A percentile compares a stretch with the other conserved stretches of the same genome.
phyloP scores from a whole-genome alignment of 2,113 vertebrate genomes.

The Chunga burmeisteri region DNA sequence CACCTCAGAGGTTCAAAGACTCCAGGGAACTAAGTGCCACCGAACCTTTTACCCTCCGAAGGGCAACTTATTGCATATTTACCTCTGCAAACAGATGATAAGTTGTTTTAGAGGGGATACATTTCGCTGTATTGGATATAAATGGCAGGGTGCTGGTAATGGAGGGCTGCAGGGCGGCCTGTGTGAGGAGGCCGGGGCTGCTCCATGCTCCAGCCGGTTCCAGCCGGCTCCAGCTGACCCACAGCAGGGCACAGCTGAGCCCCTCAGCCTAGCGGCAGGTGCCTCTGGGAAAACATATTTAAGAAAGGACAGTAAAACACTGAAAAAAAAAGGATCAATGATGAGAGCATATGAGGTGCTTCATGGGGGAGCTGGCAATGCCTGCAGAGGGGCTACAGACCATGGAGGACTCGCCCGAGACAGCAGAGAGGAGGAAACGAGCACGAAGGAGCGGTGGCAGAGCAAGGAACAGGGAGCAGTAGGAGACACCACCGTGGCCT shows the following conservation, averaged over 20 bases:
- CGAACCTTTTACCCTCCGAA: background rate
- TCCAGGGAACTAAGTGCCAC: background rate
- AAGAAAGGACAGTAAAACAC: background rate
- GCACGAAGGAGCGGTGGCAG: background rate
- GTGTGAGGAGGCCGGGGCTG: background rate
- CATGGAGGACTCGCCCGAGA: background rate
- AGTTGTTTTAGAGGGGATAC: background rate
- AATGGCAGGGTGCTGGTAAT: rapidly evolving
- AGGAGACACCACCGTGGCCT: background rate
- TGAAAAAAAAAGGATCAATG: background rate
- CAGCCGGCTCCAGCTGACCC: rapidly evolving
- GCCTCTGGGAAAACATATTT: background rate
- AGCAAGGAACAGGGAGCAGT: background rate
- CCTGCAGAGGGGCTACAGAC: rapidly evolving
- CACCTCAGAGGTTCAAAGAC: background rate
- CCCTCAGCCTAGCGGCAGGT: rapidly evolving
- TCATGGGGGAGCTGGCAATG: background rate
- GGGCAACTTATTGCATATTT: background rate
- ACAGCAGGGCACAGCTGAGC: background rate
- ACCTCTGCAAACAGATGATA: background rate
- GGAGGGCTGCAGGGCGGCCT: rapidly evolving
- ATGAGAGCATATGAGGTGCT: background rate
- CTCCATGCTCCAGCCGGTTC: rapidly evolving
- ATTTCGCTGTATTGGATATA: rapidly evolving
- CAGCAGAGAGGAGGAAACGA: background rate